A percentile compares a stretch with the other conserved stretches of the same genome.
Evolutionary conservation across 2,797 vertebrate species (phyloP).

Genomic region (Onychomys leucogaster): DNA sequence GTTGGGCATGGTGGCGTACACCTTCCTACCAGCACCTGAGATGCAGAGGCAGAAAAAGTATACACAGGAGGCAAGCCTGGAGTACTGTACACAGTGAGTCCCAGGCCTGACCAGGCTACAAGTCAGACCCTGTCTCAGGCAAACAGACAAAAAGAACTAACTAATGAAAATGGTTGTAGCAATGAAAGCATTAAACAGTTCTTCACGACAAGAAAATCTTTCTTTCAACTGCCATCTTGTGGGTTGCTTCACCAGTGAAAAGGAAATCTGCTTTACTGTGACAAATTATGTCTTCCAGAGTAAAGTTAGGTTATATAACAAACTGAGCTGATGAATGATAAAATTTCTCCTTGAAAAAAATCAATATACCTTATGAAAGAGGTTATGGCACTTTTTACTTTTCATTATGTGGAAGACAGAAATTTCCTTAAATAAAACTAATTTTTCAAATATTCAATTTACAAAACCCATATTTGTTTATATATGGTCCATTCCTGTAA

Average conservation of each 20-base stretch:
- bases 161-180: neutral
- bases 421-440: constrained; percentile 44
- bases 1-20: neutral
- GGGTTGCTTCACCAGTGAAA: neutral
- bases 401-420: neutral
- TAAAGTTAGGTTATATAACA: constrained; percentile 2
- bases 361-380: constrained; percentile 33
- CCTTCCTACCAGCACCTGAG: neutral
- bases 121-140: neutral
- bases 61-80: neutral
- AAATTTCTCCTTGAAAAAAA: constrained; percentile 15
- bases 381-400: neutral
- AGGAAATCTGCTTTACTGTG: neutral
- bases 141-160: neutral
- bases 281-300: neutral
- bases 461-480: neutral
- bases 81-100: neutral
- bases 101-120: neutral
- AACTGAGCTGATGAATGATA: constrained; percentile 6
- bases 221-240: neutral
- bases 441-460: constrained; percentile 36
- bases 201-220: neutral
- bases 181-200: neutral
- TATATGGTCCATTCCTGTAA: neutral
- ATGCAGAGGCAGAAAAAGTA: neutral